Percentiles rank a stretch among this genome's conserved stretches.
These are phyloP conservation scores for Saccostrea echinata DNA, from an alignment of 1,140 invertebrate genomes.

Conservation along the genomic window DNA sequence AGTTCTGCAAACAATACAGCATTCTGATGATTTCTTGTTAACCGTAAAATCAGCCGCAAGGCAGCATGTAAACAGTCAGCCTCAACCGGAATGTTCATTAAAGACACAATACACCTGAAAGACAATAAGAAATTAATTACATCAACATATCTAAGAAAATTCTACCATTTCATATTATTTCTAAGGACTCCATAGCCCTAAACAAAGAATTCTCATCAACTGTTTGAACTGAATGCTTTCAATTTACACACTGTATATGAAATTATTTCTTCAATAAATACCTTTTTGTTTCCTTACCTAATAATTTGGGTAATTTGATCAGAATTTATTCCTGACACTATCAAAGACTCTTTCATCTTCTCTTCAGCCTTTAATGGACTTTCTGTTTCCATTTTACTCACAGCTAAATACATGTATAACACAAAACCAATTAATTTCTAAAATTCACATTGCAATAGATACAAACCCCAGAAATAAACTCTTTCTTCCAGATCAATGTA, in stretches of 20 bases:
- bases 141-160: too few species aligned
- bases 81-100: constrained; percentile 87
- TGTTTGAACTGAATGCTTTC: neutral
- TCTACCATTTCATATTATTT: too few species aligned
- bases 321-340: constrained; percentile 69
- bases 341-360: constrained; percentile 59
- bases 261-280: neutral
- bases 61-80: constrained; percentile 89
- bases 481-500: too few species aligned
- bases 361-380: constrained; percentile 62
- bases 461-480: too few species aligned
- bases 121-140: neutral
- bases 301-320: constrained; percentile 75
- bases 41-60: constrained; percentile 87
- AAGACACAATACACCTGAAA: constrained; percentile 84
- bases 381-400: constrained; percentile 70
- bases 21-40: constrained; percentile 89
- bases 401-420: constrained; percentile 31
- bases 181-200: too few species aligned
- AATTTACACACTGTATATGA: neutral
- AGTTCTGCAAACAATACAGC: constrained; percentile 88
- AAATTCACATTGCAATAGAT: too few species aligned
- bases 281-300: constrained; percentile 62
- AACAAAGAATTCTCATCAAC: too few species aligned
- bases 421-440: neutral